Evolutionary conservation across 2,797 vertebrate species (phyloP), one percentile per base, ranked within the genome.

Genomic region (Hippopotamyrus pictus): DNA sequence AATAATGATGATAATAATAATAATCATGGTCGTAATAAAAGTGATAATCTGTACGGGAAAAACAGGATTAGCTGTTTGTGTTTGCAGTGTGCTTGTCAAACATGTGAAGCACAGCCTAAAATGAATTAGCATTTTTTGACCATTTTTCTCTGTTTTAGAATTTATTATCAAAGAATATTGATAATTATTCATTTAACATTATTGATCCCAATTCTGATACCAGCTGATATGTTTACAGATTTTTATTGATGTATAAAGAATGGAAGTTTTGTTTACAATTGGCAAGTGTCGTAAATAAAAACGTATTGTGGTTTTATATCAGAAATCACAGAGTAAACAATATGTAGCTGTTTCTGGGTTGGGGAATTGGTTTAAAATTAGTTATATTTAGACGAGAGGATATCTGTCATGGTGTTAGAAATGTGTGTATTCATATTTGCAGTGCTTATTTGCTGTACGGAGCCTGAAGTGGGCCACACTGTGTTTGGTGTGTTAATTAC

Each of bases 1-100:
- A 85, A 88, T 50, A 51, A 85, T 14, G n/a, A 51, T 22, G 12
- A 41, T 50, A 76, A 76, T 89, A 17, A 73, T 89, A 48, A 87
- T 50, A 44, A 57, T 65, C 22, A 59, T 44, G 19, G 53, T 82
- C 2, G 46, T 51, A 83, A 59, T 41, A 62, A 87, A 22, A 69
- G 22, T 46, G 9, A 46, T 89, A 59, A 83, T 83, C 11, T 37
- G 46, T 22, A 29, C n/a, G 5, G 14, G 57, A 17, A 46, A 65
- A 65, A 22, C 22, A 88, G 62, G 11, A 88, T 46, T 46, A 48
- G 7, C 59, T 19, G 33, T 87, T 83, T 83, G 83, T 33, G 22
- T 85, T 87, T 44, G 53, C 37, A 44, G 54, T 44, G 3, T 41
- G 54, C 86, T 41, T 87, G 19, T 87, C 51, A 57, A 44, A 53